Percentiles rank a stretch among this genome's conserved stretches.
Conservation (phyloP, 2,888 invertebrate genomes). For the Callimorpha dominula region DNA sequence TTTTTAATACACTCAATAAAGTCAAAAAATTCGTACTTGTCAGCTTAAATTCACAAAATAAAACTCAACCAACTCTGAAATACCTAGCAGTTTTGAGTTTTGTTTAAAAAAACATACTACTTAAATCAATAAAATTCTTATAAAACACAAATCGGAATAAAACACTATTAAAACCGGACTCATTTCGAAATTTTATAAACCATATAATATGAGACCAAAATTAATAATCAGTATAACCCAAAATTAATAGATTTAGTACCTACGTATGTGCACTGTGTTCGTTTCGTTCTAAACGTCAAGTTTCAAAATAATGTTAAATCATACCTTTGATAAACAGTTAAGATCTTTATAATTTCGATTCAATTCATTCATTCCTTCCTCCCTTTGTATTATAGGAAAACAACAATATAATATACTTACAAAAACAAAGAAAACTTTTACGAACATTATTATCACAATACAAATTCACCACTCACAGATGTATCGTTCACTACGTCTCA, state of each 20-base stretch:
- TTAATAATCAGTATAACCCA: background rate
- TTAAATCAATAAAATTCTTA: too few relatives aligned
- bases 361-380: background rate
- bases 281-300: too few relatives aligned
- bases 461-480: background rate
- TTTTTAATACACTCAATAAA: too few relatives aligned
- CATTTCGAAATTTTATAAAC: background rate
- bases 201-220: background rate
- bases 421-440: slow-evolving; percentile 36
- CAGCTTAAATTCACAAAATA: too few relatives aligned
- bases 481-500: slow-evolving; percentile 1
- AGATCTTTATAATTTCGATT: background rate
- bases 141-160: background rate
- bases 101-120: too few relatives aligned
- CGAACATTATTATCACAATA: slow-evolving; percentile 32
- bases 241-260: background rate
- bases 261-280: background rate
- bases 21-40: too few relatives aligned
- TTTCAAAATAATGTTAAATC: background rate
- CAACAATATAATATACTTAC: slow-evolving; percentile 28
- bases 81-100: too few relatives aligned
- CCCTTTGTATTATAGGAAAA: background rate
- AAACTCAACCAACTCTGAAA: too few relatives aligned
- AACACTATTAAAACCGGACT: background rate
- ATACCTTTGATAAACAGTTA: background rate